Evolutionary conservation across 92 coral and sea anemone species (phyloP), one percentile per base, ranked within the genome.

Genomic region (Paragorgia papillata): DNA sequence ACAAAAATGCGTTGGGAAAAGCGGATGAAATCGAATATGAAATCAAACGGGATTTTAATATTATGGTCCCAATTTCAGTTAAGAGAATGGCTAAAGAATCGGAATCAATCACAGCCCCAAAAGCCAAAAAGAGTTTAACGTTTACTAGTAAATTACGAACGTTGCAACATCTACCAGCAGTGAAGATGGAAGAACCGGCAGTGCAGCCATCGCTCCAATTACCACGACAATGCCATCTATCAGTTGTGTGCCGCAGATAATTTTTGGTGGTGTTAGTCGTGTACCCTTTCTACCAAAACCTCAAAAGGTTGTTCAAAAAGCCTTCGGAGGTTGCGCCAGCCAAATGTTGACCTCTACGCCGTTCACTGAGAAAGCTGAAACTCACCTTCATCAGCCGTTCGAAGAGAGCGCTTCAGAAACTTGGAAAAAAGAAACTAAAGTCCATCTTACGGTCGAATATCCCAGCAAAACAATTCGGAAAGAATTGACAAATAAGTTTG

Each of bases 381-480:
- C 43, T 13, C 25, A 64, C 59, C n/a, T n/a, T n/a, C n/a, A n/a
- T n/a, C n/a, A n/a, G n/a, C n/a, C n/a, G n/a, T n/a, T n/a, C n/a
- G n/a, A n/a, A n/a, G n/a, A n/a, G n/a, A 49, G 53, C 37, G 43
- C 6, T 4, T 37, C 79, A 73, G 66, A 54, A 73, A 3, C 26
- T 64, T 37, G 79, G 53, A 12, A 9, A 13, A 14, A 53, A 35
- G 66, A 69, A 54, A 80, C 85, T 27, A 57, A 80, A 65, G 84
- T 73, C 34, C 39, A 21, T 55, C 49, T 79, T 39, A 56, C 66
- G 81, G n/a, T n/a, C n/a, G n/a, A n/a, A n/a, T n/a, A n/a, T n/a
- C n/a, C n/a, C n/a, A n/a, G n/a, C n/a, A n/a, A 86, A 49, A 82
- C 86, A 44, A 34, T 82, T 49, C 74, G 59, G 17, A 82, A 81